Evolutionary conservation across 2,797 vertebrate genomes (phyloP).

Genomic region (Loriculus beryllinus): DNA sequence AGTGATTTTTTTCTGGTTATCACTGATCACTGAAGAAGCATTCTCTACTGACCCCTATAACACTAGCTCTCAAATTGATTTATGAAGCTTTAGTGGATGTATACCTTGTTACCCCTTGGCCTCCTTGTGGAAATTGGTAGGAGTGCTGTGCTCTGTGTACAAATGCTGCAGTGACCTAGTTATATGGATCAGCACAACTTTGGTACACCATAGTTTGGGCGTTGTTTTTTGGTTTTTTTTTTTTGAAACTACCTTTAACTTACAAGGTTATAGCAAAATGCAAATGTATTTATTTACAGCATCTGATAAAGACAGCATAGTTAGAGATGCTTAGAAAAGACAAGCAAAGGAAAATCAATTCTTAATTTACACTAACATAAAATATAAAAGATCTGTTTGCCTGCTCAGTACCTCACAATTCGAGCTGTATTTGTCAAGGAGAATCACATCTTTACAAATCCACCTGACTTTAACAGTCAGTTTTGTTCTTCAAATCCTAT

Average conservation of each 20-base stretch:
- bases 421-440: neutral
- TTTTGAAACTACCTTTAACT: neutral
- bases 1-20: slow-evolving; percentile 37
- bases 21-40: neutral
- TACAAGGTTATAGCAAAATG: slow-evolving; percentile 17
- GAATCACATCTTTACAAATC: neutral
- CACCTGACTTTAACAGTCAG: neutral
- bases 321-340: slow-evolving; percentile 5
- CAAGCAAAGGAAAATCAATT: slow-evolving; percentile 55
- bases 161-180: slow-evolving; percentile 27
- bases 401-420: neutral
- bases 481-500: neutral
- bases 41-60: slow-evolving; percentile 19
- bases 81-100: slow-evolving; percentile 37
- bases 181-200: neutral
- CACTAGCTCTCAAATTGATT: slow-evolving; percentile 56
- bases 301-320: slow-evolving; percentile 17
- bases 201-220: neutral
- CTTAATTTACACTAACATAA: slow-evolving; percentile 15
- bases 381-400: neutral
- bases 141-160: neutral
- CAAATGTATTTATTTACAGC: neutral
- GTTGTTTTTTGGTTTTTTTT: neutral
- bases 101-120: slow-evolving; percentile 20
- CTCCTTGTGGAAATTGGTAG: slow-evolving; percentile 21